Evolutionary conservation across 1,140 invertebrate genomes (phyloP).

Genomic region (Ectropis grisescens): DNA sequence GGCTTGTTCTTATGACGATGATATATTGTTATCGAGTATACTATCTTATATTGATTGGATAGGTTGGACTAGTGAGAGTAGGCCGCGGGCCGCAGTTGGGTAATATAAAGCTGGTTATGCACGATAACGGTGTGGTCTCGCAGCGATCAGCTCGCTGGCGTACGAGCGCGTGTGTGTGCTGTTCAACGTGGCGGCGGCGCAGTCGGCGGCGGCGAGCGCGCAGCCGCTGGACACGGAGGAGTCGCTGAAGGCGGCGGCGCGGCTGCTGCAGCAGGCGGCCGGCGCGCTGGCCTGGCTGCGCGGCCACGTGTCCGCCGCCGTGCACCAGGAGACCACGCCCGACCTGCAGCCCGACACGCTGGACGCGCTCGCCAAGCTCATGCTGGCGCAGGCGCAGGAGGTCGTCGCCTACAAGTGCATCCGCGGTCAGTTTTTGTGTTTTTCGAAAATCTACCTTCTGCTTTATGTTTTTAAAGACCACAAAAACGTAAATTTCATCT

Average conservation of each 20-base stretch:
- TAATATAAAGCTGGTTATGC: too few species aligned
- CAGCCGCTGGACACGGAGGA: constrained; percentile 93
- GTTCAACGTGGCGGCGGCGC: constrained; percentile 97
- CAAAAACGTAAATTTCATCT: too few species aligned
- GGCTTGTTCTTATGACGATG: too few species aligned
- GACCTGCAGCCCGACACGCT: constrained; percentile 95
- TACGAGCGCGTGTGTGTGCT: constrained; percentile 97
- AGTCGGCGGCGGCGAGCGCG: constrained; percentile 88
- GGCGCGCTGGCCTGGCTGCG: constrained; percentile 94
- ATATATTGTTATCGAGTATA: too few species aligned
- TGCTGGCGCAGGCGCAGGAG: constrained; percentile 98
- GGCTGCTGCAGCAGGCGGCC: constrained; percentile 93
- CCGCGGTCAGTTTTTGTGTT: constrained; percentile 73
- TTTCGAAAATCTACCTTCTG: too few species aligned
- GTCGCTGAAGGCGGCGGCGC: constrained; percentile 92
- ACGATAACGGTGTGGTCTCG: too few species aligned
- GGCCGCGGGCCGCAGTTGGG: too few species aligned
- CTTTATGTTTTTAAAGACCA: too few species aligned
- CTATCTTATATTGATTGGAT: too few species aligned
- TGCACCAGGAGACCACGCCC: constrained; percentile 95
- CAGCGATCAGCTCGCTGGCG: constrained; percentile 85
- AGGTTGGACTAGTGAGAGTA: too few species aligned
- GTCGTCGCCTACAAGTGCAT: constrained; percentile 96
- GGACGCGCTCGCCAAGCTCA: constrained; percentile 85
- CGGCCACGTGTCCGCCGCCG: constrained; percentile 83